Percentiles rank a stretch among this genome's conserved stretches.
Evolutionary conservation across 2,113 vertebrate species (phyloP).

Genomic region (Oryzias curvinotus): DNA sequence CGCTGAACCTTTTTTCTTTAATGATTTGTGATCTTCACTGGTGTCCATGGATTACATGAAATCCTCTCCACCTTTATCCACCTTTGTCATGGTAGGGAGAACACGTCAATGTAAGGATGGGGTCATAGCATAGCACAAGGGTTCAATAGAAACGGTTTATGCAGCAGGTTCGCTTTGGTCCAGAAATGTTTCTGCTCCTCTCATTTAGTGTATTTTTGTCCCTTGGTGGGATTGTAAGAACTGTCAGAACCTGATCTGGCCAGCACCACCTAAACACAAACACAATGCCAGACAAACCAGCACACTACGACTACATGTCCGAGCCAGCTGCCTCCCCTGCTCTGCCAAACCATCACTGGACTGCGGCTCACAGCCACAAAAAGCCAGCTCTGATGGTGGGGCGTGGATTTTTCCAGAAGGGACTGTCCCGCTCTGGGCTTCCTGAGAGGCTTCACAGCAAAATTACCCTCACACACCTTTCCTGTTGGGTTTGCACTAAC

Average conservation of each 20-base stretch:
- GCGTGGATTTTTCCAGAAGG: too few relatives aligned
- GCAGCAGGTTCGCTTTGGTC: slow-evolving; percentile 26
- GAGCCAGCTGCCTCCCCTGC: slow-evolving; percentile 39
- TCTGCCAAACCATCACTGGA: slow-evolving; percentile 51
- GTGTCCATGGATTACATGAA: too few relatives aligned
- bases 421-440: too few relatives aligned
- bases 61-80: too few relatives aligned
- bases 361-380: slow-evolving; percentile 46
- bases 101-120: too few relatives aligned
- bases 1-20: too few relatives aligned
- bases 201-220: slow-evolving; percentile 47
- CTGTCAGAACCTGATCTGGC: slow-evolving; percentile 7
- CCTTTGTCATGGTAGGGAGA: too few relatives aligned
- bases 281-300: slow-evolving; percentile 11
- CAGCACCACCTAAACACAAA: slow-evolving; percentile 11
- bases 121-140: too few relatives aligned
- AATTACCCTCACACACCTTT: too few relatives aligned
- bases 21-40: too few relatives aligned
- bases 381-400: slow-evolving; percentile 25
- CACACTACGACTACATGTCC: slow-evolving; percentile 24
- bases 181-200: slow-evolving; percentile 40
- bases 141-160: slow-evolving; percentile 31
- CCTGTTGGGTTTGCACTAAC: too few relatives aligned
- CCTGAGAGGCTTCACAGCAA: too few relatives aligned
- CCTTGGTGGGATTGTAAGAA: slow-evolving; percentile 32